Base-by-base conservation (phyloP, 2,113 vertebrate genomes). In the Aythya baeri region DNA sequence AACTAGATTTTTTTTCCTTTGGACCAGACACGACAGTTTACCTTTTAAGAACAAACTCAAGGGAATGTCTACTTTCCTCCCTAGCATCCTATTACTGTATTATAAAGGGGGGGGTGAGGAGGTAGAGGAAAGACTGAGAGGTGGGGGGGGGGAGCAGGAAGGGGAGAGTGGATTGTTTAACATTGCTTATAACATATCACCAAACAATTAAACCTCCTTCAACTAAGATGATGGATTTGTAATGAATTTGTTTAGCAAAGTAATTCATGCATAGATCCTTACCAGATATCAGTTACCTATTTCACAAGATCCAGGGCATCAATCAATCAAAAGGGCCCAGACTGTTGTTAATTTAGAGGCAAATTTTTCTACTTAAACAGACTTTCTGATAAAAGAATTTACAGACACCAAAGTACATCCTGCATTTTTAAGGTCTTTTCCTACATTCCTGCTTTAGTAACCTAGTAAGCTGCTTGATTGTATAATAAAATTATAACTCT, bases 121-220 rank as follows among this genome's bases (percentile, higher is more conserved):
- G 41, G 25, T 49, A 20, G 46, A 21, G 46, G 46, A 20, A 49
- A 49, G 20, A 21, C 46, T 21, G 46, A 20, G 46, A 49, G 46
- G 46, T 4, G 46, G 46, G 46, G 41, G 41, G 12, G 13, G 41
- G 41, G 20, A 9, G 46, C 46, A 49, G 46, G 20, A 49, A 65
- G 58, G 34, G 17, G 6, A 36, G 31, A 27, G 29, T 71, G 44
- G 49, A 46, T 36, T 94, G 68, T 83, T 96, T 92, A 82, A 70
- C 26, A 46, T 44, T 59, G 36, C 72, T 96, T 91, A 81, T 38
- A 89, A 74, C 16, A 5, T 44, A 76, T 91, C 68, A 89, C 88
- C 55, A 80, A 96, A 95, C 63, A 95, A 91, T 95, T 97, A 96
- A 93, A 38, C 34, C n/a, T 86, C 75, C 91, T 94, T 88, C 78